Percentiles rank a stretch among this genome's conserved stretches.
These are phyloP conservation scores for Suncus etruscus DNA, from an alignment of 2,113 vertebrate genomes.

Conservation along the genomic window DNA sequence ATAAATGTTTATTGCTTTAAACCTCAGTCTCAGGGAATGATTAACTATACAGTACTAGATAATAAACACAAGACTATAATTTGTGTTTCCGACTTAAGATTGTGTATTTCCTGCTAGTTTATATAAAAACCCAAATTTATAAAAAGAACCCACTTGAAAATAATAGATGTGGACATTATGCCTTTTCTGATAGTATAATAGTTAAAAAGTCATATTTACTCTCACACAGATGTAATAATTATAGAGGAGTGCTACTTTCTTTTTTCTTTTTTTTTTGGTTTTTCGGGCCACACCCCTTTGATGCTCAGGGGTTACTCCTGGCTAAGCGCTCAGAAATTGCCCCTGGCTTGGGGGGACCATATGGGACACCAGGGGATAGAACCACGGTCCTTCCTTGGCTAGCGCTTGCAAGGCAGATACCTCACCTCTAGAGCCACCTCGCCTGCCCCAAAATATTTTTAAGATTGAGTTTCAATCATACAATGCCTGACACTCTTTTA, in stretches of 20 bases:
- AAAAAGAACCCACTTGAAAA: slow-evolving; percentile 2
- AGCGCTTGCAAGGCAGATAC: too few relatives aligned
- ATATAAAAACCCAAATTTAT: slow-evolving; percentile 35
- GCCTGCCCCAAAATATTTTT: too few relatives aligned
- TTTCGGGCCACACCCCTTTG: too few relatives aligned
- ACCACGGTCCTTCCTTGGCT: too few relatives aligned
- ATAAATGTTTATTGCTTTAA: slow-evolving; percentile 29
- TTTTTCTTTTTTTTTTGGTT: too few relatives aligned
- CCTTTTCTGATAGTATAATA: slow-evolving; percentile 47
- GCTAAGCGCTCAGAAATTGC: too few relatives aligned
- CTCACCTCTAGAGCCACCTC: too few relatives aligned
- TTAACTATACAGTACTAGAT: slow-evolving; percentile 13
- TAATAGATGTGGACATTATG: background rate
- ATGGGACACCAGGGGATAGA: too few relatives aligned
- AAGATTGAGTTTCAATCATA: too few relatives aligned
- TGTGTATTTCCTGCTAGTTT: slow-evolving; percentile 39
- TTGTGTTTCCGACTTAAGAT: slow-evolving; percentile 37
- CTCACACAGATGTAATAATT: background rate
- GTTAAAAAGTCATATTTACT: slow-evolving; percentile 24
- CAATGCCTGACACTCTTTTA: too few relatives aligned
- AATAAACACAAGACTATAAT: slow-evolving; percentile 3
- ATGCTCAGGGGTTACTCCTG: too few relatives aligned
- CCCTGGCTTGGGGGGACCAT: too few relatives aligned
- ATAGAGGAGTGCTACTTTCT: background rate
- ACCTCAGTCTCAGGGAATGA: background rate